These are phyloP conservation scores for Synchiropus splendidus DNA, from an alignment of 2,113 vertebrate species.

Conservation along the genomic window DNA sequence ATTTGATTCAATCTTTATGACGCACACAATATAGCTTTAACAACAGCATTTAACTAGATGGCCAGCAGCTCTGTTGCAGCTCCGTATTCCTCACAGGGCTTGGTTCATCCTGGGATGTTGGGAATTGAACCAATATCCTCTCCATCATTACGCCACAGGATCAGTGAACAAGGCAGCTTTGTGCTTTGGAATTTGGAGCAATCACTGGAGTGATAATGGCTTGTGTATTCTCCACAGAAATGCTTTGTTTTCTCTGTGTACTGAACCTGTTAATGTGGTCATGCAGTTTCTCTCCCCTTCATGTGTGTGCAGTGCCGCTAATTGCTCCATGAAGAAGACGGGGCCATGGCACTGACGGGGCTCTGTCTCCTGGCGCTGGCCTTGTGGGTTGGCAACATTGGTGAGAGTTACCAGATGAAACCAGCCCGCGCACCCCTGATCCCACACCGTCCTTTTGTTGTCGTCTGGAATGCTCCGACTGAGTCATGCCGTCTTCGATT, in stretches of 20 bases:
- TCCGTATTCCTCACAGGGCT: too few relatives aligned
- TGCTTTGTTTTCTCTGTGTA: conserved; percentile 44
- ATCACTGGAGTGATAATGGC: conserved; percentile 28
- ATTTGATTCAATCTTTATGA: too few relatives aligned
- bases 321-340: conserved; percentile 40
- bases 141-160: not conserved
- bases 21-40: too few relatives aligned
- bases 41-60: too few relatives aligned
- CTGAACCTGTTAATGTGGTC: conserved; percentile 34
- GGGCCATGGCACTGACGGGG: conserved; percentile 49
- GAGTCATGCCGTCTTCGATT: conserved; percentile 77
- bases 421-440: conserved; percentile 63
- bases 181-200: conserved; percentile 57
- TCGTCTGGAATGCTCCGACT: conserved; percentile 83
- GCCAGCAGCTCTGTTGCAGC: too few relatives aligned
- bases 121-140: conserved; percentile 11
- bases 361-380: conserved; percentile 28
- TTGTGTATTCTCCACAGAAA: conserved; percentile 17
- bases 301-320: conserved; percentile 13
- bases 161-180: conserved; percentile 36
- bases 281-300: conserved; percentile 26
- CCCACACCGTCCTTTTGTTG: conserved; percentile 73
- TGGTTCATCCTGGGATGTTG: not conserved
- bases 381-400: conserved; percentile 19
- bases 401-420: conserved; percentile 40